Evolutionary conservation across 2,797 vertebrate genomes (phyloP), one percentile per base, ranked within the genome.

Genomic region (Scolopax bukidnonensis): DNA sequence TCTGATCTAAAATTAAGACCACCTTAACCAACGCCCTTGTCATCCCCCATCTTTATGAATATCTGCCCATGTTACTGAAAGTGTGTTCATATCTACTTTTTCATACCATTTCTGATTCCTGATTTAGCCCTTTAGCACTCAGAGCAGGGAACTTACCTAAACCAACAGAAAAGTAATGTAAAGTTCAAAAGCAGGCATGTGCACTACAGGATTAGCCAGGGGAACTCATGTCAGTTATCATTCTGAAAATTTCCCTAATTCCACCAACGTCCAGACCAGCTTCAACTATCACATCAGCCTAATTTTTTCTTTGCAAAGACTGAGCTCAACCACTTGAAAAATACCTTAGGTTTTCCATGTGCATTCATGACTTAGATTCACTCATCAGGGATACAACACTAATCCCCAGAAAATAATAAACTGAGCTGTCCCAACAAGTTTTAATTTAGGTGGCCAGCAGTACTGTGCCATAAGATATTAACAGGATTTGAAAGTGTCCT

Each of bases 331-430:
- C 30, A 41, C 40, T 70, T 11, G 8, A 56, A 83, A 84, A 64
- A 48, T 27, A 41, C 48, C 60, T 50, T 3, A 33, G 30, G 33
- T 63, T 92, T 94, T 69, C 84, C 1, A 2, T 73, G 36, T 51
- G 51, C 28, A 33, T 80, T 76, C 90, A 56, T 68, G 50, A 51
- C 61, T 79, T 90, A 33, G 0, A 1, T 73, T 73, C 73, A 93
- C 16, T 45, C 64, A 89, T 74, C 38, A 69, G 61, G 47, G 50
- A 78, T 50, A 90, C 54, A 86, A 38, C 33, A 40, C 38, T 65
- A 90, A 88, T 65, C 30, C 45, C 51, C 51, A 89, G 86, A 92
- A 95, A 96, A 90, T 38, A 90, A 70, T 82, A 82, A 87, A 74
- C 36, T 48, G 23, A 87, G 48, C 53, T 82, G 47, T 51, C 59